phyloP scores from a whole-genome alignment of 2,888 invertebrate genomes.

The Eutolmus rufibarbis region DNA sequence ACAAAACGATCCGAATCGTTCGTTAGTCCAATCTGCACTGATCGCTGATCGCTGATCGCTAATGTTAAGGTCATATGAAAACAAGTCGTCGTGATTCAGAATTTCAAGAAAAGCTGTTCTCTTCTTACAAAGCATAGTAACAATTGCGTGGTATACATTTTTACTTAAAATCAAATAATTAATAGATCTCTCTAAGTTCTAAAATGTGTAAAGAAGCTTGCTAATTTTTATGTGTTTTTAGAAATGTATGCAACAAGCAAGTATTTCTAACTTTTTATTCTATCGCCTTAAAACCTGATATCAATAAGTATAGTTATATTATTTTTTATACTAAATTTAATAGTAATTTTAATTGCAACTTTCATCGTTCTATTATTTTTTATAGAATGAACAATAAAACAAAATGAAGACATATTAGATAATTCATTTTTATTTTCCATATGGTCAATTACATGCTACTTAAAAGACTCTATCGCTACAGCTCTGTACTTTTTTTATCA shows the following conservation, averaged over 20 bases:
- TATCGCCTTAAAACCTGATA: background rate
- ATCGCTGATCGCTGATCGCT: background rate
- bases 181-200: too few relatives aligned
- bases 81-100: background rate
- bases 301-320: too few relatives aligned
- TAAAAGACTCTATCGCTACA: background rate
- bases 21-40: background rate
- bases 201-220: too few relatives aligned
- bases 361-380: too few relatives aligned
- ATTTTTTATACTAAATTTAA: too few relatives aligned
- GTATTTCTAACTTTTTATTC: too few relatives aligned
- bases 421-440: background rate
- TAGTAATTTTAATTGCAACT: too few relatives aligned
- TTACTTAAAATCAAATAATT: background rate
- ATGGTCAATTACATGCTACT: background rate
- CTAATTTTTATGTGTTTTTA: too few relatives aligned
- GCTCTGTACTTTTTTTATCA: background rate
- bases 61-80: background rate
- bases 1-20: background rate
- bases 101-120: background rate
- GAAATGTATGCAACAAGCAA: too few relatives aligned
- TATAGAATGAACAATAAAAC: too few relatives aligned
- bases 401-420: background rate
- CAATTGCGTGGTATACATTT: background rate
- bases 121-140: background rate